phyloP scores from a whole-genome alignment of 2,888 invertebrate species.

The Agrochola circellaris region DNA sequence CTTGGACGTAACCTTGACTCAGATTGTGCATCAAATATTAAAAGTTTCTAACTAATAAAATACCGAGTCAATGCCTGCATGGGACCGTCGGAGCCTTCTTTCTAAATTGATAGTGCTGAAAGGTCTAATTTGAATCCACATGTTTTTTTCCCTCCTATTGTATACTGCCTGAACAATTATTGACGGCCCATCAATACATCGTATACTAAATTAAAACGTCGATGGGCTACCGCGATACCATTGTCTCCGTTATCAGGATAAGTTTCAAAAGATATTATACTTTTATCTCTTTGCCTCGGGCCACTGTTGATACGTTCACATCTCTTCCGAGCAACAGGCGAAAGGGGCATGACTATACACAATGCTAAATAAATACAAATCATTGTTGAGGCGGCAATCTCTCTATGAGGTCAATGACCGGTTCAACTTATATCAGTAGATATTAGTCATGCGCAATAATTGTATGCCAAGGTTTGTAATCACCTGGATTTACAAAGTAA shows the following conservation, averaged over 20 bases:
- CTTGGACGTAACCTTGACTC: not conserved
- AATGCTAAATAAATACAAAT: conserved; percentile 66
- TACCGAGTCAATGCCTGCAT: not conserved
- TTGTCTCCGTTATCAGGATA: conserved; percentile 59
- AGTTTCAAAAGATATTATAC: conserved; percentile 59
- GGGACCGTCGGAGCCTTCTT: not conserved
- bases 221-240: conserved; percentile 54
- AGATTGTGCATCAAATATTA: not conserved
- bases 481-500: conserved; percentile 6
- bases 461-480: conserved; percentile 37
- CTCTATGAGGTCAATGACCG: conserved; percentile 53
- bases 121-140: not conserved
- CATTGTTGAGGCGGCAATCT: conserved; percentile 62
- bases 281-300: conserved; percentile 54
- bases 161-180: conserved; percentile 9
- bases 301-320: conserved; percentile 45
- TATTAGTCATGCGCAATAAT: conserved; percentile 51
- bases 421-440: conserved; percentile 52
- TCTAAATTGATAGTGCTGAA: not conserved
- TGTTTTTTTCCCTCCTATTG: not conserved
- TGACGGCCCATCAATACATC: conserved; percentile 30
- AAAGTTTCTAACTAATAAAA: not conserved
- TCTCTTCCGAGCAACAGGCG: conserved; percentile 36
- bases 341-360: conserved; percentile 63
- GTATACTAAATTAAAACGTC: conserved; percentile 44